These are phyloP conservation scores for Lithodes maja DNA, from an alignment of 2,888 invertebrate species.

Conservation along the genomic window DNA sequence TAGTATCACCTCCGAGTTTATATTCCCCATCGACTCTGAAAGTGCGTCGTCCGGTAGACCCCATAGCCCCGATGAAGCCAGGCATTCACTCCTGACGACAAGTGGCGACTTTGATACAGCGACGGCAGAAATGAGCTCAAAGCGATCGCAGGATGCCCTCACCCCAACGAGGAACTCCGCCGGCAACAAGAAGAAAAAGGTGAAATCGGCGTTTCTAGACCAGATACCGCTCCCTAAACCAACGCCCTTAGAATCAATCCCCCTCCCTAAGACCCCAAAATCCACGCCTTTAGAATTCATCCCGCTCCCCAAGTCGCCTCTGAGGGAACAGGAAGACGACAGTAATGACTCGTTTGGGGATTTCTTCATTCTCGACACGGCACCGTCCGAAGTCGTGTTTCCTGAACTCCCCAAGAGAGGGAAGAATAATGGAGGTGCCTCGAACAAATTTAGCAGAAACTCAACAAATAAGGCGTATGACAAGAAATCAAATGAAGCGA, in stretches of 20 bases:
- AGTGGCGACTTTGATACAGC: background rate
- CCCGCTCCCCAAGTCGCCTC: constrained; percentile 22
- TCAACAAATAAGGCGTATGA: background rate
- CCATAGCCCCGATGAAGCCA: background rate
- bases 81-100: background rate
- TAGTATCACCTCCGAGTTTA: too few relatives aligned
- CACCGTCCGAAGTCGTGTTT: constrained; percentile 20
- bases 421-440: background rate
- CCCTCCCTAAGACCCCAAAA: too few relatives aligned
- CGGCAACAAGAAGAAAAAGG: constrained; percentile 3
- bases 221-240: background rate
- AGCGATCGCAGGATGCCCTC: constrained; percentile 6
- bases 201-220: too few relatives aligned
- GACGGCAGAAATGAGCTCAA: background rate
- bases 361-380: constrained; percentile 50
- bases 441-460: too few relatives aligned
- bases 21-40: background rate
- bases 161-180: constrained; percentile 7
- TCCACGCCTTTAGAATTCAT: constrained; percentile 26
- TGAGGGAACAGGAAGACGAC: background rate
- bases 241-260: too few relatives aligned
- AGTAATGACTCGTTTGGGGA: background rate
- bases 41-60: background rate
- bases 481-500: background rate
- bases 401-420: background rate